Base-by-base conservation (phyloP, 2,113 vertebrate species). In the Psilopsiagon aurifrons region DNA sequence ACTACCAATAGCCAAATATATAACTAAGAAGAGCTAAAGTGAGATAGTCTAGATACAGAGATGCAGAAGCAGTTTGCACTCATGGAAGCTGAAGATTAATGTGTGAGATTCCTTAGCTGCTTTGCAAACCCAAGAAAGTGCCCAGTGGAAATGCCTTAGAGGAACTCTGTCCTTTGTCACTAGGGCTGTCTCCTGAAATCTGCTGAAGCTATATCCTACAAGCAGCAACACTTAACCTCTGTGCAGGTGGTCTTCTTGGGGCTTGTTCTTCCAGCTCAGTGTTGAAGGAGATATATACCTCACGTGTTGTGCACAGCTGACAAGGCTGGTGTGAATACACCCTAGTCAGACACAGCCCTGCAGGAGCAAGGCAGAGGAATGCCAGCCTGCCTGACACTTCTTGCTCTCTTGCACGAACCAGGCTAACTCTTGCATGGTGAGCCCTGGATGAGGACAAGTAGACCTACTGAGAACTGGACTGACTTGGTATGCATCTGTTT, bases 101-200 rank as follows among this genome's bases (percentile, higher is more conserved):
- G 1, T 18, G 8, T 10, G 54, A 70, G 37, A 49, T 92, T 15
- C 31, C 31, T 0, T 3, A 78, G 31, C 23, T 82, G 14, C 39
- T 55, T 44, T 69, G 60, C 44, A 94, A 64, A 85, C 28, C 22
- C 43, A 55, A 54, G 46, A 44, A 63, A 25, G 17, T 43, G 29
- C 25, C 17, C 35, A 55, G 44, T 2, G 2, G 20, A 0, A 5
- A n/a, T 25, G 9, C 9, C 14, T 31, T 2, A 3, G 43, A 73
- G 59, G 25, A 81, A 37, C 39, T 81, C 59, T 35, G 11, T 74
- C 52, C 44, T 81, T 52, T 35, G 7, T 74, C 52, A 6, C 9
- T 22, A 7, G 4, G 6, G 5, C 22, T 64, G n/a, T 51, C 47
- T 59, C 37, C 44, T n/a, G 20, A 37, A 55, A 54, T 16, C 31